Evolutionary conservation across 2,888 invertebrate genomes (phyloP).

Genomic region (Pachycephus smyrnensis): DNA sequence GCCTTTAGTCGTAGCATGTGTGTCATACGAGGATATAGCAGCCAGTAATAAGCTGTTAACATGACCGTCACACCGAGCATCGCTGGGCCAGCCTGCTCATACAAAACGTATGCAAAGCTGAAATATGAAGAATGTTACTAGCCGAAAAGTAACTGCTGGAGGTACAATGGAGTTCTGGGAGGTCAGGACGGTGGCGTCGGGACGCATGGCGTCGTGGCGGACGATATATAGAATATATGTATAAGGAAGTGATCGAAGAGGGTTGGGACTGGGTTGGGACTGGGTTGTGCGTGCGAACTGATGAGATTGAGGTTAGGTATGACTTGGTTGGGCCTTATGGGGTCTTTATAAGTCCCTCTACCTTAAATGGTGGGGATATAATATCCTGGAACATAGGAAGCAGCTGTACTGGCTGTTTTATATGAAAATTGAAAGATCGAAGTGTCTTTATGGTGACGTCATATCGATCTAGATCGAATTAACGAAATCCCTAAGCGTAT

Average conservation of each 20-base stretch:
- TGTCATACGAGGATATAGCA: conserved; percentile 23
- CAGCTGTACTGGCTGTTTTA: background rate
- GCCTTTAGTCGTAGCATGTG: background rate
- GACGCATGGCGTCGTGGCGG: background rate
- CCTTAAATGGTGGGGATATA: background rate
- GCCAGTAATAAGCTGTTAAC: conserved; percentile 41
- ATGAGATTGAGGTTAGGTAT: background rate
- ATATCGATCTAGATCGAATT: background rate
- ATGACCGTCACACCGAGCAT: conserved; percentile 34
- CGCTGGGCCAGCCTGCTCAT: background rate
- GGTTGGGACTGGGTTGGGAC: no score
- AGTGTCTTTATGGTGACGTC: background rate
- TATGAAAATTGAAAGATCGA: background rate
- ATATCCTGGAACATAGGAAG: background rate
- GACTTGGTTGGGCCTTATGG: background rate
- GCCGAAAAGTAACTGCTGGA: background rate
- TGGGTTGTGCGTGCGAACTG: background rate
- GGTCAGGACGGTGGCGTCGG: background rate
- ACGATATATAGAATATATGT: background rate
- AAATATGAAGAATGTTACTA: background rate
- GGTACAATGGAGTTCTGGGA: background rate
- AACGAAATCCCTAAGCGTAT: background rate
- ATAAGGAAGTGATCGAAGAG: background rate
- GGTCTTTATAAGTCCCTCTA: background rate
- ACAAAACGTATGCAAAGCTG: background rate